Percentiles rank a stretch among this genome's conserved stretches.
phyloP scores from a whole-genome alignment of 2,113 vertebrate species.

The Pardalotus punctatus region DNA sequence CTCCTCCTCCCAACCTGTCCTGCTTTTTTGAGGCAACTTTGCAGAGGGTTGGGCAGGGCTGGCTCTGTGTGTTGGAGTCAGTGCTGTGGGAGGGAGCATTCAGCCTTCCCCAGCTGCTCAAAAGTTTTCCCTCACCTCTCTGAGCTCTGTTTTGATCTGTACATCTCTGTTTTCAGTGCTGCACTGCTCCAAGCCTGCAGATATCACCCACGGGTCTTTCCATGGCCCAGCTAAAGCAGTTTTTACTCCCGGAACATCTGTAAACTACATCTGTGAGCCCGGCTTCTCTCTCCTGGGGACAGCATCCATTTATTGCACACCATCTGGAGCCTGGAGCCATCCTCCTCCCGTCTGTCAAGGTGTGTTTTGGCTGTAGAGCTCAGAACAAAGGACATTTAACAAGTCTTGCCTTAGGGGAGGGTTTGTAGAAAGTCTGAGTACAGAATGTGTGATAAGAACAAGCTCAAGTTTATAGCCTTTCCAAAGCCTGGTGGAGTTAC shows the following conservation, averaged over 20 bases:
- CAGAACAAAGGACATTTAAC: neutral
- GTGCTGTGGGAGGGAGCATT: accelerated
- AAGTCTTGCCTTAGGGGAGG: neutral
- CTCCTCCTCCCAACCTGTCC: neutral
- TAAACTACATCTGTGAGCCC: slow-evolving; percentile 35
- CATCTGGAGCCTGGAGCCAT: slow-evolving; percentile 44
- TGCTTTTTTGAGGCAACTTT: neutral
- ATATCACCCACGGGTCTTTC: neutral
- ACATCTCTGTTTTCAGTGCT: neutral
- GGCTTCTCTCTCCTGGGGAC: slow-evolving; percentile 42
- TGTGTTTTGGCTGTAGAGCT: neutral
- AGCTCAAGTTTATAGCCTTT: neutral
- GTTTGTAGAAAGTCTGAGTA: neutral
- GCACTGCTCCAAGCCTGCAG: slow-evolving; percentile 15
- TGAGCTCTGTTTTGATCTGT: neutral
- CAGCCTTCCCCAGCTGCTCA: neutral
- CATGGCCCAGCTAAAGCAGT: neutral
- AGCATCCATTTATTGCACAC: slow-evolving; percentile 1
- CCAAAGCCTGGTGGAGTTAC: neutral
- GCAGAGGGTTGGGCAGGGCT: neutral
- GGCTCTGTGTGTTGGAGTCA: neutral
- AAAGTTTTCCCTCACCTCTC: neutral
- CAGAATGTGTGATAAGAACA: neutral
- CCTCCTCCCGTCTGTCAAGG: slow-evolving; percentile 17
- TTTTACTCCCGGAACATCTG: slow-evolving; percentile 3